Evolutionary conservation across 2,888 invertebrate species (phyloP), one percentile per base, ranked within the genome.

Genomic region (Mesorhabditis belari): DNA sequence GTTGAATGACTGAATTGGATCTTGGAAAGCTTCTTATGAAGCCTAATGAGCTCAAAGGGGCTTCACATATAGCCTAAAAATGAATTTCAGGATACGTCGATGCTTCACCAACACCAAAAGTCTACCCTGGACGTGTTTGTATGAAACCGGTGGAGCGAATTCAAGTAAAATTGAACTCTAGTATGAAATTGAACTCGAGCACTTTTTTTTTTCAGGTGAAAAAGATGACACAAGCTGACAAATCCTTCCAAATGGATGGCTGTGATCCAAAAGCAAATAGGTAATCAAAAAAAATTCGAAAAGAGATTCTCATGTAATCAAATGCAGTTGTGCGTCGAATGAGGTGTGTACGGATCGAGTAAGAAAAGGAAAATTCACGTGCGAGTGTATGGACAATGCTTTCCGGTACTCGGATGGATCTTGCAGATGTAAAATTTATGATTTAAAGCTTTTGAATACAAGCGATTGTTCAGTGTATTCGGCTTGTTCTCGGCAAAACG

Each of bases 71-170:
- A 44, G n/a, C n/a, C 44, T 44, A 17, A 17, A 17, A 17, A n/a
- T 44, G n/a, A 6, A 51, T 21, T 21, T n/a, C 29, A 56, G 29
- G 58, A 4, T 89, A 85, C 81, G 86, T 87, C 0, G 90, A 90
- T 82, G 77, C 76, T 3, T 79, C 79, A 4, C 71, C 77, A 29
- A 76, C 79, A 57, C 66, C 74, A 26, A 74, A 73, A 5, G 70
- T 74, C 55, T 80, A 80, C 62, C 80, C 81, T n/a, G 81, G 81
- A 58, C 69, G 71, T 55, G 62, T 74, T 2, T 74, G 73, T 51
- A 63, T 55, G 19, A 74, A 73, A 50, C 75, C 74, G 12, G 58
- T 70, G 24, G 57, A 54, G 6, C 54, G 44, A 21, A 54, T 19
- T 49, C 52, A 61, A 4, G 27, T 60, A 35, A 35, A n/a, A n/a